A percentile compares a stretch with the other conserved stretches of the same genome.
Conservation (phyloP, 30 jellyfish, hydroid and myxozoan species). For the Hydractinia echinata region DNA sequence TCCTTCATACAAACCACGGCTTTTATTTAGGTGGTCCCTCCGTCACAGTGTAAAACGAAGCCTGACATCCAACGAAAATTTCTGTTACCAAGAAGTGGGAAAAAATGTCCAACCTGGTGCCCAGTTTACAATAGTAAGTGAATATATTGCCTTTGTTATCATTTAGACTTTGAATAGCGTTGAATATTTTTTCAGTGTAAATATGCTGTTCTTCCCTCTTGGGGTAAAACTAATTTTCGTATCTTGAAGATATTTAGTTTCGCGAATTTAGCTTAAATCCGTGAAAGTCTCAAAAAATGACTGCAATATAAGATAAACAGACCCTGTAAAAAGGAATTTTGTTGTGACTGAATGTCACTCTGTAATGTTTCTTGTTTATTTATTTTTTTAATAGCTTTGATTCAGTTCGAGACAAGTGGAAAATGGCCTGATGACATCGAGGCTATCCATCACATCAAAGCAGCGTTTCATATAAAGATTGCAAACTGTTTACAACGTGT, state of each 20-base stretch:
- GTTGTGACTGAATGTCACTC: background rate
- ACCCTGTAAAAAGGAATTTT: background rate
- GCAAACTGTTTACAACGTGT: slow-evolving; percentile 29
- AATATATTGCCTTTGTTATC: background rate
- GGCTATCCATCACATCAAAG: slow-evolving; percentile 65
- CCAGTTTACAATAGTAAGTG: slow-evolving; percentile 58
- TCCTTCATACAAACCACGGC: too few species aligned
- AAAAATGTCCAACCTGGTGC: slow-evolving; percentile 39
- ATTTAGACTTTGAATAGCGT: background rate
- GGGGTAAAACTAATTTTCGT: too few species aligned
- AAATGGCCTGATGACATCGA: slow-evolving; percentile 81
- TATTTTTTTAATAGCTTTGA: slow-evolving; percentile 31
- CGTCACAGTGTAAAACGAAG: slow-evolving; percentile 25
- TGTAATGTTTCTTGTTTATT: background rate
- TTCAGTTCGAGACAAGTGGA: slow-evolving; percentile 91
- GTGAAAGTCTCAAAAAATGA: too few species aligned
- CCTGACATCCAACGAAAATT: background rate
- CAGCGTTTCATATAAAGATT: slow-evolving; percentile 75
- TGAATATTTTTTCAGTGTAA: background rate
- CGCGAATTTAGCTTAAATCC: too few species aligned
- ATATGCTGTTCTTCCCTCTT: too few species aligned
- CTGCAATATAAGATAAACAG: too few species aligned
- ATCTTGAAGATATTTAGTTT: too few species aligned
- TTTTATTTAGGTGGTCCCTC: slow-evolving; percentile 51
- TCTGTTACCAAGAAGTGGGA: slow-evolving; percentile 21